phyloP scores from a whole-genome alignment of 2,113 vertebrate genomes.

The Nesospiza acunhae region DNA sequence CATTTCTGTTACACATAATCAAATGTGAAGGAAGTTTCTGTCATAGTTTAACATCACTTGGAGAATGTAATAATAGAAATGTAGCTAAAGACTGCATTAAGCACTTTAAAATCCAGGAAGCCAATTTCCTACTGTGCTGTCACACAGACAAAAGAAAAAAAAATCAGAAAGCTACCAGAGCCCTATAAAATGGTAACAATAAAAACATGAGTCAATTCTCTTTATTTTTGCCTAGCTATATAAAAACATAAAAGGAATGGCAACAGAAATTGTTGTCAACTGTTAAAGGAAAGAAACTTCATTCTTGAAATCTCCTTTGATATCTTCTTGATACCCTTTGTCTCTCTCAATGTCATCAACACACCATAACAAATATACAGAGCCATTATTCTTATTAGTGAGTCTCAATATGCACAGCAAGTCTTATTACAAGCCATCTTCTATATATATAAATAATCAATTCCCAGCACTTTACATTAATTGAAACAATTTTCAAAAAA shows the following conservation, averaged over 20 bases:
- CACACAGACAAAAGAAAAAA: not conserved
- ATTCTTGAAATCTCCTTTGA: not conserved
- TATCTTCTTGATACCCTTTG: not conserved
- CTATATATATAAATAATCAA: not conserved
- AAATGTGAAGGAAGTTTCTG: not conserved
- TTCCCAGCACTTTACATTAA: not conserved
- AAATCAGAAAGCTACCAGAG: not conserved
- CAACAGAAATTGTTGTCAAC: not conserved
- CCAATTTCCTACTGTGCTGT: not conserved
- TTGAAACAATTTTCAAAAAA: not conserved
- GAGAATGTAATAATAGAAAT: not conserved
- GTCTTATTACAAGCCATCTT: not conserved
- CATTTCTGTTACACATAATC: not conserved
- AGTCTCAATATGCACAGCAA: not conserved
- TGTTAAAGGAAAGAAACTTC: not conserved
- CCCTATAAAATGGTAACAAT: not conserved
- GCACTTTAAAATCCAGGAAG: not conserved
- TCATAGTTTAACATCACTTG: not conserved
- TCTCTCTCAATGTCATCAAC: not conserved
- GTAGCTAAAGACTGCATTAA: not conserved
- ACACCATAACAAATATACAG: not conserved
- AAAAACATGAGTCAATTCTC: not conserved
- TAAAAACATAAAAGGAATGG: not conserved
- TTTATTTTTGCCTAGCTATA: not conserved
- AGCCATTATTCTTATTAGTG: not conserved